These are phyloP conservation scores for Decapterus maruadsi DNA, from an alignment of 2,797 vertebrate species.

Conservation along the genomic window DNA sequence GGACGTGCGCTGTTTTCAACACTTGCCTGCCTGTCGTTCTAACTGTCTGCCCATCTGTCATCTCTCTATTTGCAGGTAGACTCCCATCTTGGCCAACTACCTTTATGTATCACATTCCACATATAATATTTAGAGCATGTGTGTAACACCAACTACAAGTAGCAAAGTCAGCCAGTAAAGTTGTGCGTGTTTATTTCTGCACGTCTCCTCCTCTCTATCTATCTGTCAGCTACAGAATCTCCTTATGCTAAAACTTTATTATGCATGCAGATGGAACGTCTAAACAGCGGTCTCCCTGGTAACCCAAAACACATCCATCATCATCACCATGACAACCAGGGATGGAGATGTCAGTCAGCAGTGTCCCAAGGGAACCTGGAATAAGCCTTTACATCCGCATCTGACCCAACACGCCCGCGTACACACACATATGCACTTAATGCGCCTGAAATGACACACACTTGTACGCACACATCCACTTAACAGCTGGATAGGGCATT, in stretches of 20 bases:
- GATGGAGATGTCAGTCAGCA: constrained; percentile 79
- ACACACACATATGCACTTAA: not conserved
- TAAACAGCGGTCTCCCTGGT: constrained; percentile 77
- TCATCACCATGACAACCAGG: constrained; percentile 83
- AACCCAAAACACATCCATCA: constrained; percentile 83
- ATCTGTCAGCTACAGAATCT: constrained; percentile 67
- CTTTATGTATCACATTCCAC: constrained; percentile 9
- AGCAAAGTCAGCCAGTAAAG: constrained; percentile 36
- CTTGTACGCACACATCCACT: not conserved
- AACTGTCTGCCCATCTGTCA: constrained; percentile 27
- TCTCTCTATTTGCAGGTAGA: constrained; percentile 18
- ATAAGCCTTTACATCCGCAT: constrained; percentile 63
- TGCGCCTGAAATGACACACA: not conserved
- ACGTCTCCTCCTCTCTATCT: constrained; percentile 45
- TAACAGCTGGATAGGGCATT: constrained; percentile 34
- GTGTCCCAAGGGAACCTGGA: constrained; percentile 66
- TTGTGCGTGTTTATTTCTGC: constrained; percentile 24
- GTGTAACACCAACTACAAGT: not conserved
- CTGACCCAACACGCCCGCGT: constrained; percentile 32
- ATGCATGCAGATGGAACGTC: constrained; percentile 76
- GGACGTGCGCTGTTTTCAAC: constrained; percentile 55
- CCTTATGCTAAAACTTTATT: constrained; percentile 78
- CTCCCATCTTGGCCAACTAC: constrained; percentile 9
- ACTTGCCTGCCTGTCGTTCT: constrained; percentile 15
- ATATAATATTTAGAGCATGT: constrained; percentile 1